Percentiles rank a stretch among this genome's conserved stretches.
These are phyloP conservation scores for Forpus xanthops DNA, from an alignment of 2,797 vertebrate genomes.

Conservation along the genomic window DNA sequence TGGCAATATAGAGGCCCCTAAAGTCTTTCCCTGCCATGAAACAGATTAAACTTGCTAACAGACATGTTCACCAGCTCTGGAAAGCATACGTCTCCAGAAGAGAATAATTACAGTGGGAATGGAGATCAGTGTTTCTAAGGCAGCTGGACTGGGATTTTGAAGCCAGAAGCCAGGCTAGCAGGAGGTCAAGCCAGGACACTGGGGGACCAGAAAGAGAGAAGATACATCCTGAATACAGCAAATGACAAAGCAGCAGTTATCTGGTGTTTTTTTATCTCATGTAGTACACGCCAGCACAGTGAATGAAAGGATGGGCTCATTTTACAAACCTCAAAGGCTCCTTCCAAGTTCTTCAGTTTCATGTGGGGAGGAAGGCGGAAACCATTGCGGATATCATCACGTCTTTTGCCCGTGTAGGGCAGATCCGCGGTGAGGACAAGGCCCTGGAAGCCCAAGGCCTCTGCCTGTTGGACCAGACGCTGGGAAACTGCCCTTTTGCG, in stretches of 20 bases:
- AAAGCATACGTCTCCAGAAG: neutral
- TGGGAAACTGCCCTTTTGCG: conserved; percentile 83
- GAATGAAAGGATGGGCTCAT: neutral
- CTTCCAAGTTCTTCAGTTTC: conserved; percentile 86
- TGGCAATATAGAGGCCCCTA: neutral
- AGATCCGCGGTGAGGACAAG: conserved; percentile 90
- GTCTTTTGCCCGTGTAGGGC: conserved; percentile 87
- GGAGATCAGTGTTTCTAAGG: neutral
- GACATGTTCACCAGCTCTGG: neutral
- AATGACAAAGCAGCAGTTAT: conserved; percentile 1
- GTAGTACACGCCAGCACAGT: accelerated
- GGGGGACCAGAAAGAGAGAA: neutral
- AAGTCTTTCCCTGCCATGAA: neutral
- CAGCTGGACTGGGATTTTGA: neutral
- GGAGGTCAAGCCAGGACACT: neutral
- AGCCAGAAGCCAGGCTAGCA: neutral
- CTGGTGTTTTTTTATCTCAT: neutral
- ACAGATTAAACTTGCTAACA: neutral
- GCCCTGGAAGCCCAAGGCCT: conserved; percentile 88
- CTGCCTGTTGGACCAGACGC: conserved; percentile 82
- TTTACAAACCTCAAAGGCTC: conserved; percentile 82
- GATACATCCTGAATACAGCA: accelerated
- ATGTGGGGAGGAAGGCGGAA: conserved; percentile 85
- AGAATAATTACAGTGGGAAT: neutral
- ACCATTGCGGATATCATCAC: conserved; percentile 86